A percentile compares a stretch with the other conserved stretches of the same genome.
phyloP scores from a whole-genome alignment of 1,140 invertebrate species.

The Diploscapter pachys region DNA sequence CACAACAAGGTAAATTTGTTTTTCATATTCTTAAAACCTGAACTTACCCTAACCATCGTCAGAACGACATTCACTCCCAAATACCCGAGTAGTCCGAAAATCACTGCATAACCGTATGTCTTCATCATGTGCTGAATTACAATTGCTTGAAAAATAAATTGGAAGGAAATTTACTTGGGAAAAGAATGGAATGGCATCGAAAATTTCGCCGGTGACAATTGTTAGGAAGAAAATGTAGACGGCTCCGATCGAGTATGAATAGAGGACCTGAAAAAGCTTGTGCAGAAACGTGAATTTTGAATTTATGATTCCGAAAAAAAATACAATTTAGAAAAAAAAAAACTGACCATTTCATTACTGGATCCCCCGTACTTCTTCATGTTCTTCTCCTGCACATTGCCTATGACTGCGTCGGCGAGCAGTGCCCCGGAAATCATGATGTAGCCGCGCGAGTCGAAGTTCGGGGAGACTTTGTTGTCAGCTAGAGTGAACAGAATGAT shows the following conservation, averaged over 20 bases:
- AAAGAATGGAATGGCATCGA: conserved; percentile 75
- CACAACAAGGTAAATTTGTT: neutral
- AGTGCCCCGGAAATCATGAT: conserved; percentile 80
- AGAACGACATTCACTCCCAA: conserved; percentile 86
- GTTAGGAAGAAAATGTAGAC: conserved; percentile 77
- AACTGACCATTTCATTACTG: conserved; percentile 77
- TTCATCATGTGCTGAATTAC: conserved; percentile 67
- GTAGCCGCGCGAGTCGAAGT: conserved; percentile 76
- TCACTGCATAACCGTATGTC: conserved; percentile 78
- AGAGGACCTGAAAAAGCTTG: conserved; percentile 68
- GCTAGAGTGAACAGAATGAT: conserved; percentile 86
- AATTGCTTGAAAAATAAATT: neutral
- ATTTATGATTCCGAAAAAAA: neutral
- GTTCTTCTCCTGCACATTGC: conserved; percentile 90
- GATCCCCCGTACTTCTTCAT: conserved; percentile 78
- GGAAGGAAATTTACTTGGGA: conserved; percentile 66
- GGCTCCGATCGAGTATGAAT: conserved; percentile 84
- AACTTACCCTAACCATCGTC: conserved; percentile 70
- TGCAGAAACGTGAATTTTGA: neutral
- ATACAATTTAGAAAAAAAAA: neutral
- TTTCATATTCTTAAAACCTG: neutral
- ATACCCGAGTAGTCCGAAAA: conserved; percentile 84
- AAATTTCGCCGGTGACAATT: conserved; percentile 71
- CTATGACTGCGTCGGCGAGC: conserved; percentile 85
- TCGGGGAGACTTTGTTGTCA: conserved; percentile 81